Evolutionary conservation across 1,140 invertebrate species (phyloP).

Genomic region (Ceratitis capitata): DNA sequence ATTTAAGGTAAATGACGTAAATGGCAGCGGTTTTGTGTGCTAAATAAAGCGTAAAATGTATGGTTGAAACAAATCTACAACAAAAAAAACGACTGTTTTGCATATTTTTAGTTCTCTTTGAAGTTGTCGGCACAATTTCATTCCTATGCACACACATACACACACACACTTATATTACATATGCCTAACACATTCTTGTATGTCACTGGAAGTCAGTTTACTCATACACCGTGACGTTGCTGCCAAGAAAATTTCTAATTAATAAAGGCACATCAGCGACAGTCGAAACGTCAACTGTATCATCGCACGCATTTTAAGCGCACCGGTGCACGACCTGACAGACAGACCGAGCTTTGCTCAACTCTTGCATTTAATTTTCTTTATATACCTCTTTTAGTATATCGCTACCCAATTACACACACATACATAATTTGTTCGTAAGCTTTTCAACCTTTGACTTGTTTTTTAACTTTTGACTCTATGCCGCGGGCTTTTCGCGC

Average conservation of each 20-base stretch:
- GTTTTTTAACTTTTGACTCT: not conserved
- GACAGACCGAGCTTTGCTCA: not conserved
- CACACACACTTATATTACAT: not conserved
- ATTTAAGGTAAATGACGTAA: not conserved
- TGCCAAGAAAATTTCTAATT: not conserved
- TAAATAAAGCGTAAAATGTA: too few relatives aligned
- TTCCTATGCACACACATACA: not conserved
- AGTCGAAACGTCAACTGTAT: not conserved
- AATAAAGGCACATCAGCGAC: not conserved
- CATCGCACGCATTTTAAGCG: not conserved
- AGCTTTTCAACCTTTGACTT: not conserved
- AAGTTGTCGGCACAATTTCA: not conserved
- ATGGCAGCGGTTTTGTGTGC: not conserved
- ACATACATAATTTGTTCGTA: too few relatives aligned
- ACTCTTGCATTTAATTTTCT: not conserved
- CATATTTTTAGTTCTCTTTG: not conserved
- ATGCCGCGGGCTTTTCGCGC: not conserved
- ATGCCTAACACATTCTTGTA: not conserved
- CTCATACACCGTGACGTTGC: not conserved
- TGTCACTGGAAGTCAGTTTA: not conserved
- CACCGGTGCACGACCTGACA: not conserved
- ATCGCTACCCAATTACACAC: too few relatives aligned
- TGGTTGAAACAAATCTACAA: not conserved
- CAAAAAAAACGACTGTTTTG: not conserved
- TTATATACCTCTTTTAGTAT: too few relatives aligned